Percentiles rank a stretch among this genome's conserved stretches.
phyloP scores from a whole-genome alignment of 2,888 invertebrate genomes.

The Paralinhomoeus sp. region DNA sequence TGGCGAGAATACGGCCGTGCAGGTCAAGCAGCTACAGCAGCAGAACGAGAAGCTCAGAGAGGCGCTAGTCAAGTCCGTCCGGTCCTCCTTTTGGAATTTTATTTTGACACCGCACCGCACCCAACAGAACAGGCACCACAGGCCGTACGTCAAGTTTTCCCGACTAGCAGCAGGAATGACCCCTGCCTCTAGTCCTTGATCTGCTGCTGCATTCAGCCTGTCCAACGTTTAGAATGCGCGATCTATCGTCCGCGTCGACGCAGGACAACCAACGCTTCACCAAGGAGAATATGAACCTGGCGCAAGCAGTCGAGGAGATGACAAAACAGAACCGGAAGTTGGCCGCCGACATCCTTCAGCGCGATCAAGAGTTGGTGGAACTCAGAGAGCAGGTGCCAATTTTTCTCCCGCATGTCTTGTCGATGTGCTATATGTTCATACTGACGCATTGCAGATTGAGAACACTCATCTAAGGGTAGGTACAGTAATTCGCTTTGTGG shows the following conservation, averaged over 20 bases:
- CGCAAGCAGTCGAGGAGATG: constrained; percentile 59
- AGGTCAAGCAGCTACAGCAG: constrained; percentile 67
- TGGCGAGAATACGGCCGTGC: constrained; percentile 2
- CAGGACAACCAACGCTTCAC: constrained; percentile 65
- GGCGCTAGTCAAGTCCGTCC: constrained; percentile 50
- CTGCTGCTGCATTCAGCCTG: too few relatives aligned
- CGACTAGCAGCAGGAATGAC: too few relatives aligned
- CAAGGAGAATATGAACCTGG: constrained; percentile 64
- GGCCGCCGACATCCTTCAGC: constrained; percentile 50
- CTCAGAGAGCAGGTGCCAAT: constrained; percentile 71
- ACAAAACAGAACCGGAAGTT: constrained; percentile 56
- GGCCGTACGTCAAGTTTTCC: too few relatives aligned
- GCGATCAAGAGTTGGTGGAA: constrained; percentile 56
- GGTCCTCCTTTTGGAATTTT: background rate
- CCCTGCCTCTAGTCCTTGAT: too few relatives aligned
- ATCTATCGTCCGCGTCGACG: constrained; percentile 77
- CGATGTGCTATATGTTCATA: background rate
- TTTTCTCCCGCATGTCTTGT: too few relatives aligned
- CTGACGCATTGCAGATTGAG: background rate
- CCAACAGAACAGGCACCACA: too few relatives aligned
- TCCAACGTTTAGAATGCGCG: constrained; percentile 44
- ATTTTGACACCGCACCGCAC: too few relatives aligned
- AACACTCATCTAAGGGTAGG: background rate
- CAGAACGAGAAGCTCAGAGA: constrained; percentile 76
- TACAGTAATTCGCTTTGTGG: too few relatives aligned